Evolutionary conservation across 2,888 invertebrate species (phyloP).

Genomic region (Nebria salina): DNA sequence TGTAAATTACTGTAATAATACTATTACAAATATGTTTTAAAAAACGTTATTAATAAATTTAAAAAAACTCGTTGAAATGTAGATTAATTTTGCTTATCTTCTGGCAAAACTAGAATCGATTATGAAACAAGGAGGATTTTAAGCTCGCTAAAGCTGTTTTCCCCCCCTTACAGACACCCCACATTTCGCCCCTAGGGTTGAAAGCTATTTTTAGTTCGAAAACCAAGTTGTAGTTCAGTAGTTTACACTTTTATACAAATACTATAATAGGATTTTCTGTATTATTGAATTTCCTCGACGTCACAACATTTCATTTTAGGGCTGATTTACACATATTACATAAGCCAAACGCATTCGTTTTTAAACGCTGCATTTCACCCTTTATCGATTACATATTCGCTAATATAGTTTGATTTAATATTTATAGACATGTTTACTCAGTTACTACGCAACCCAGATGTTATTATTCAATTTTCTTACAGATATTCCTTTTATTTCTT

Average conservation of each 20-base stretch:
- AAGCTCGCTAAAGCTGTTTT: neutral
- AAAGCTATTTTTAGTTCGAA: neutral
- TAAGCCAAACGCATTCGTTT: neutral
- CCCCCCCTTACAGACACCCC: neutral
- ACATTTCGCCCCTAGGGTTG: neutral
- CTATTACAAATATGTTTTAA: neutral
- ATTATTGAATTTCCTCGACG: neutral
- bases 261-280: neutral
- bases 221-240: neutral
- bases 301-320: neutral
- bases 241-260: neutral
- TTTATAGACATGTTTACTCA: neutral
- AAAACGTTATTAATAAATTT: neutral
- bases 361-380: neutral
- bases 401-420: neutral
- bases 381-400: neutral
- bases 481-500: neutral
- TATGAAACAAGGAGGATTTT: neutral
- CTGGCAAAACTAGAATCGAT: neutral
- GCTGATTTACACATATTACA: no score
- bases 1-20: no score
- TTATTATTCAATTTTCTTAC: neutral
- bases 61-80: neutral
- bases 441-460: neutral
- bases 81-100: neutral